Conservation (phyloP, 2,888 invertebrate species). For the Cataglyphis altisquamis region DNA sequence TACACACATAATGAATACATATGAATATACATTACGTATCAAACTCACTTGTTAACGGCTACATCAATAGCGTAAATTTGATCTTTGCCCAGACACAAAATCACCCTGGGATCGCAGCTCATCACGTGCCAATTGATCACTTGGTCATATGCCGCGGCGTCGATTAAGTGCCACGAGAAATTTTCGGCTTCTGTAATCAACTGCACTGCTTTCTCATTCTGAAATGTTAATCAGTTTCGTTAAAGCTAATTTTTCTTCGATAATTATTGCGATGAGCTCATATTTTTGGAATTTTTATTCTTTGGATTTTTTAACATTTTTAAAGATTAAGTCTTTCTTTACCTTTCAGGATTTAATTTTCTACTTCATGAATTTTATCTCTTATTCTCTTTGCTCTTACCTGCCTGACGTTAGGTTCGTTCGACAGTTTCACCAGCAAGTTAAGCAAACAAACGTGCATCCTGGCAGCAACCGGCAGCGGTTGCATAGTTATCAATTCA, state of each 20-base stretch:
- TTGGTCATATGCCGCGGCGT: slow-evolving; percentile 89
- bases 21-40: slow-evolving; percentile 14
- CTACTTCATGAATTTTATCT: background rate
- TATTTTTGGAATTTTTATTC: background rate
- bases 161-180: slow-evolving; percentile 90
- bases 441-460: slow-evolving; percentile 90
- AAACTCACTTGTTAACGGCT: slow-evolving; percentile 88
- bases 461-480: slow-evolving; percentile 85
- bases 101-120: slow-evolving; percentile 90
- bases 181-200: slow-evolving; percentile 88
- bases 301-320: background rate
- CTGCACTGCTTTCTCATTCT: slow-evolving; percentile 86
- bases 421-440: slow-evolving; percentile 91
- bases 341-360: background rate
- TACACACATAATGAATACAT: background rate
- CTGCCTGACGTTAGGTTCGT: slow-evolving; percentile 91
- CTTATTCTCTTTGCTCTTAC: slow-evolving; percentile 75
- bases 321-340: background rate
- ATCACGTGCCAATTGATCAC: slow-evolving; percentile 92
- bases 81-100: slow-evolving; percentile 86
- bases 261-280: background rate
- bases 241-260: background rate
- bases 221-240: slow-evolving; percentile 59
- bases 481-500: slow-evolving; percentile 85
- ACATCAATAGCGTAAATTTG: slow-evolving; percentile 88